Conservation (phyloP, 2,888 invertebrate species). For the Macrosoma leucophasiata region DNA sequence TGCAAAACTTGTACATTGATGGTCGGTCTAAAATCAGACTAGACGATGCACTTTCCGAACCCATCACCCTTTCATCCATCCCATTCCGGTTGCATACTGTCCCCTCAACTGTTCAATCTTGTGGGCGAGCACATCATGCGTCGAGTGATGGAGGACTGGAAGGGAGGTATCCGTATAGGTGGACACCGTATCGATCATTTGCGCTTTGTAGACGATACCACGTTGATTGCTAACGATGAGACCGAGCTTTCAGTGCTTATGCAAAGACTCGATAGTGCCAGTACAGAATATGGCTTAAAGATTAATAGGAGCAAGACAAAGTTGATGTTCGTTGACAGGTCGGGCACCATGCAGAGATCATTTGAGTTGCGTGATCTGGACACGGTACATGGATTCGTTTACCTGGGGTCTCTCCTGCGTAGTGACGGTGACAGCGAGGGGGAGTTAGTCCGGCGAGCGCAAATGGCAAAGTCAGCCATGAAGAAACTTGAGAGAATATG, state of each 20-base stretch:
- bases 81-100: conserved; percentile 3
- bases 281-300: not conserved
- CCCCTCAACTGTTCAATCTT: conserved; percentile 1
- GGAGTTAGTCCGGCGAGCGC: not conserved
- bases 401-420: not conserved
- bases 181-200: not conserved
- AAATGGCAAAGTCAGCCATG: not conserved
- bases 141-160: not conserved
- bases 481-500: not conserved
- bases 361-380: not conserved
- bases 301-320: conserved; percentile 2
- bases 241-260: not conserved
- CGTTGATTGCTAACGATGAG: not conserved
- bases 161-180: conserved; percentile 1
- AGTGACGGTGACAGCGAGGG: not conserved
- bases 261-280: not conserved
- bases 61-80: no score
- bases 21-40: no score
- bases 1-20: no score
- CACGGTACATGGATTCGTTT: not conserved
- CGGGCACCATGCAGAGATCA: not conserved
- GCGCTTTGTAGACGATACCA: not conserved
- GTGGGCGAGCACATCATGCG: conserved; percentile 2
- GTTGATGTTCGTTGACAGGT: conserved; percentile 1
- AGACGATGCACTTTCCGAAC: no score